Percentiles rank a stretch among this genome's conserved stretches.
Evolutionary conservation across 2,888 invertebrate genomes (phyloP).

Genomic region (Mayetiola destructor): DNA sequence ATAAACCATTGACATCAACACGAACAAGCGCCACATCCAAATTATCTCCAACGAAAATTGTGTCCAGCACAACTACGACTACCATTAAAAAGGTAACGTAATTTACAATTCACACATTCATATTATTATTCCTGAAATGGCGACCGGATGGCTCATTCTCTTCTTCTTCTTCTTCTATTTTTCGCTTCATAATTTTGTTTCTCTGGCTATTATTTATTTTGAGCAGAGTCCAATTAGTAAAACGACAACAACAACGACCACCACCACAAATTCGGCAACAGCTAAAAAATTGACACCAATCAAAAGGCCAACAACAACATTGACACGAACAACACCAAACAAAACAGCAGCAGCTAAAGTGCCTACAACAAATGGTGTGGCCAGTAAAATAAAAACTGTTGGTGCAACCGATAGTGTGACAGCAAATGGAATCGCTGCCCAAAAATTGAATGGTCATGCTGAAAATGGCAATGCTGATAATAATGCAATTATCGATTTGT

Average conservation of each 20-base stretch:
- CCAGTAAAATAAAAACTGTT: background rate
- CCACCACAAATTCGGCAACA: background rate
- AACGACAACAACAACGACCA: background rate
- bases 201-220: background rate
- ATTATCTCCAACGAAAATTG: conserved; percentile 28
- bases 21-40: conserved; percentile 22
- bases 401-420: conserved; percentile 6
- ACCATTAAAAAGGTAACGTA: conserved; percentile 25
- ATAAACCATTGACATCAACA: conserved; percentile 13
- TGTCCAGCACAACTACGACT: conserved; percentile 26
- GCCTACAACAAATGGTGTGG: conserved; percentile 3
- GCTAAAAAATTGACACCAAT: background rate
- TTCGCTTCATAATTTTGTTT: background rate
- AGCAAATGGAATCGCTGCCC: background rate
- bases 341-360: conserved; percentile 2
- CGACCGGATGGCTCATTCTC: background rate
- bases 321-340: background rate
- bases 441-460: background rate
- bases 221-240: background rate
- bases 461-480: conserved; percentile 3
- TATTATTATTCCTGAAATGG: background rate
- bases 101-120: background rate
- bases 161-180: background rate
- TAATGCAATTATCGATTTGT: conserved; percentile 15
- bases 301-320: background rate